Evolutionary conservation across 2,113 vertebrate species (phyloP), one percentile per base, ranked within the genome.

Genomic region (Poeciliopsis retropinna): DNA sequence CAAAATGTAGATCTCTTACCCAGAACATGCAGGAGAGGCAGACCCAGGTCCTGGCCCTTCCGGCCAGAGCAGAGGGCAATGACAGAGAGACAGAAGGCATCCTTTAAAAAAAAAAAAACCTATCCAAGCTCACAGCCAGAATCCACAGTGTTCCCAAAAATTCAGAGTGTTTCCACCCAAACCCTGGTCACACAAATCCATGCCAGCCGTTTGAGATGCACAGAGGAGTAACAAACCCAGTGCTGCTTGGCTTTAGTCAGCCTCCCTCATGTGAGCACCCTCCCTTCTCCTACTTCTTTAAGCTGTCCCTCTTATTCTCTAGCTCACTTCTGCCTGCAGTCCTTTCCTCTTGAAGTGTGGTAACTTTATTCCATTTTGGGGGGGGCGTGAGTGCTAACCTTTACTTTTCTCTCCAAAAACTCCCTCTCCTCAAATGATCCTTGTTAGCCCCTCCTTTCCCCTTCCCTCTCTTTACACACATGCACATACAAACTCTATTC

Each of bases 11-110:
- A 22, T 57, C 28, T 72, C 93, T 92, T 95, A 97, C 96, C 96
- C 95, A 96, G 70, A 96, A 95, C 95, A 96, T 95, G 89, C 96
- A 96, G 89, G 96, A 96, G 74, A 96, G 93, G 85, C 96, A 96
- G 74, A 96, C 94, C 96, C 95, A 96, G 70, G 95, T 96, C 92
- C 94, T 95, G 76, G 92, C 95, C 84, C 37, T 85, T 47, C 91
- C 81, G 29, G 90, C 87, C 79, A 92, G 51, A 54, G 88, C 87
- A 1, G 92, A 87, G 17, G 86, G 93, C 79, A 92, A 84, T 15
- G 92, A 89, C 64, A 92, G 89, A n/a, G 92, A 92, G 8, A 93
- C 90, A 0, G 95, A 91, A 70, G 94, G 93, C 94, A 95, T 95
- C 79, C 81, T 86, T 64, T 12, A 34, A 34, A 34, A 34, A n/a